These are phyloP conservation scores for Elachura formosa DNA, from an alignment of 2,113 vertebrate species.

Conservation along the genomic window DNA sequence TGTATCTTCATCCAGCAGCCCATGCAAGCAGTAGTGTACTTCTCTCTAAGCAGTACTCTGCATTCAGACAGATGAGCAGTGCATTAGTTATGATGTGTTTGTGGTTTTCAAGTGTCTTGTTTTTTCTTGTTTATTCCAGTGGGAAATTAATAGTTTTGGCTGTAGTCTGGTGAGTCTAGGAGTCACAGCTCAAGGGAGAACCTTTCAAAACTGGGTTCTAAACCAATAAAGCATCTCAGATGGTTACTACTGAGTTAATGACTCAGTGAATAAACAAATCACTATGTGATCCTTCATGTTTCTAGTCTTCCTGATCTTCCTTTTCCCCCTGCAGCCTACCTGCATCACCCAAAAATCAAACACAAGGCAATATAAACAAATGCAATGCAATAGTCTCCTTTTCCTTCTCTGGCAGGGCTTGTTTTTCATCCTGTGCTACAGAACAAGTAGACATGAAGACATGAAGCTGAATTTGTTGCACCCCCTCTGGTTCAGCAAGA, in stretches of 20 bases:
- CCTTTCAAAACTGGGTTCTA: neutral
- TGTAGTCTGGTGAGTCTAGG: neutral
- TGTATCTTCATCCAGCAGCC: neutral
- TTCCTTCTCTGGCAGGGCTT: neutral
- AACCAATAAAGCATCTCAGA: neutral
- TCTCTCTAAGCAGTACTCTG: neutral
- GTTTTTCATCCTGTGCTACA: neutral
- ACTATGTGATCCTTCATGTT: neutral
- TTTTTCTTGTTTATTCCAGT: neutral
- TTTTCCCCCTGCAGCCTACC: neutral
- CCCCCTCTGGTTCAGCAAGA: neutral
- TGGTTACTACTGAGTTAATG: neutral
- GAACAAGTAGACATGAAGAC: neutral
- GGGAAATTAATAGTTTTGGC: neutral
- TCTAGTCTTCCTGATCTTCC: neutral
- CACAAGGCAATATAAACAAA: neutral
- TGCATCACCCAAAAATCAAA: neutral
- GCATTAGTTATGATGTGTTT: neutral
- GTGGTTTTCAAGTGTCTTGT: neutral
- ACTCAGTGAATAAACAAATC: neutral
- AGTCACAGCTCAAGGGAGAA: neutral
- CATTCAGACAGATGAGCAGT: neutral
- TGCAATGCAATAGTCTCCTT: neutral
- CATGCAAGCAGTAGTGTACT: rapidly evolving
- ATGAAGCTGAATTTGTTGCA: neutral